phyloP scores from a whole-genome alignment of 2,888 invertebrate species.

The Calliopum simillimum region DNA sequence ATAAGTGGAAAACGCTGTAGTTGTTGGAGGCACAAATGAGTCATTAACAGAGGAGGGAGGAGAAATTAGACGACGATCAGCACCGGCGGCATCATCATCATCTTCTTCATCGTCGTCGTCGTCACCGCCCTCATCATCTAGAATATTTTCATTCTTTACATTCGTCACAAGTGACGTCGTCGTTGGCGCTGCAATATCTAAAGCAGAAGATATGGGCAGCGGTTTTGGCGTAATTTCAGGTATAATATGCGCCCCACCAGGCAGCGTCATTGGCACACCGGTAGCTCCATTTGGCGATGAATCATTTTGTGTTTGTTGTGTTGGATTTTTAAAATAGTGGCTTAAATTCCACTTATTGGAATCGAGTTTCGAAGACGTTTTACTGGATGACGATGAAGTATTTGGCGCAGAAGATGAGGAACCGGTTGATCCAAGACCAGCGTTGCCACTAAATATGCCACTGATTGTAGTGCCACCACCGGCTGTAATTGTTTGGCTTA shows the following conservation, averaged over 20 bases:
- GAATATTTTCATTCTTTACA: conserved; percentile 61
- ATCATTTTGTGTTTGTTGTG: conserved; percentile 52
- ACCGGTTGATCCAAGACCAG: conserved; percentile 42
- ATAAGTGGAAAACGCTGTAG: conserved; percentile 44
- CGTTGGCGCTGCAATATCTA: conserved; percentile 16
- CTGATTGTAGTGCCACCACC: conserved; percentile 56
- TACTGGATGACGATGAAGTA: conserved; percentile 58
- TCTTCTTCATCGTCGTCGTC: conserved; percentile 49
- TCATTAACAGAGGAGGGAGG: conserved; percentile 41
- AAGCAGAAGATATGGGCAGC: conserved; percentile 11
- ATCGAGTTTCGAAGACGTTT: conserved; percentile 62
- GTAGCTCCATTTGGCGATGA: conserved; percentile 54
- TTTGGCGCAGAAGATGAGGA: conserved; percentile 46
- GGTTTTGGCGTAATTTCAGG: conserved; percentile 56
- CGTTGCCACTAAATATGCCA: conserved; percentile 49
- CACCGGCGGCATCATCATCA: conserved; percentile 49
- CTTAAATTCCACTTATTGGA: conserved; percentile 62
- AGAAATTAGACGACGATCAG: conserved; percentile 17
- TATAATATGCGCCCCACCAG: conserved; percentile 62
- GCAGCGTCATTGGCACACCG: conserved; percentile 58
- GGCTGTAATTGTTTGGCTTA: conserved; percentile 54
- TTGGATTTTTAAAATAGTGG: conserved; percentile 58
- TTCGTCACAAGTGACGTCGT: conserved; percentile 56
- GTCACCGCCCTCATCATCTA: conserved; percentile 51
- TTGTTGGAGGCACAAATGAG: conserved; percentile 47